A percentile compares a stretch with the other conserved stretches of the same genome.
These are phyloP conservation scores for Chironomus tentans DNA, from an alignment of 2,888 invertebrate genomes.

Conservation along the genomic window DNA sequence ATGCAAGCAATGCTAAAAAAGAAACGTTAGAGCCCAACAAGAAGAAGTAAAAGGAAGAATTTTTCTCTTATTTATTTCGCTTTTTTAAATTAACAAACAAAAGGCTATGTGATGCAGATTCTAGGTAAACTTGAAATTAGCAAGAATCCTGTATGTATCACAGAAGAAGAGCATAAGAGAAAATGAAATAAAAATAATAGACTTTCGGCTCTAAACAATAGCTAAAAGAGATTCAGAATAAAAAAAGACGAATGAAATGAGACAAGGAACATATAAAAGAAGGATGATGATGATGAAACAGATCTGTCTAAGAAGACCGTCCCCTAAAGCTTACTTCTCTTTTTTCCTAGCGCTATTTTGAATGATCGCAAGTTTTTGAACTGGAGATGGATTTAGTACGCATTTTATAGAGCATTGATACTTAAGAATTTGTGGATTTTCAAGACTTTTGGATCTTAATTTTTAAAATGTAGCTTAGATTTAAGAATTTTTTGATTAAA, in stretches of 20 bases:
- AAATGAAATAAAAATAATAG: background rate
- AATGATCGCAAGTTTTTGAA: no score
- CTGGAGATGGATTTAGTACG: background rate
- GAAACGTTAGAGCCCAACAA: background rate
- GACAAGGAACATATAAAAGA: background rate
- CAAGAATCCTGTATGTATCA: slow-evolving; percentile 7
- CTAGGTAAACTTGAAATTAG: slow-evolving; percentile 21
- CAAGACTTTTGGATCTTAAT: no score
- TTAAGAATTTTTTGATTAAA: no score
- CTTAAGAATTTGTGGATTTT: no score
- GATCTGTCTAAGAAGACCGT: background rate
- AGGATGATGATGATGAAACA: background rate
- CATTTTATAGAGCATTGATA: background rate
- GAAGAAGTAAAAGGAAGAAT: background rate
- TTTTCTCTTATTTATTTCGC: background rate
- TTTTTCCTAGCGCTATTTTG: no score
- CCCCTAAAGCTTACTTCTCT: background rate
- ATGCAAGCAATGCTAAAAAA: no score
- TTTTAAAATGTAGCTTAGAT: no score
- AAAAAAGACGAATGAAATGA: background rate
- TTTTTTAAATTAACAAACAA: slow-evolving; percentile 20
- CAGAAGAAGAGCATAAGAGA: background rate
- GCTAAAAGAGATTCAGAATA: background rate
- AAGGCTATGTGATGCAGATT: slow-evolving; percentile 11
- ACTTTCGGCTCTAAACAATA: background rate